phyloP scores from a whole-genome alignment of 2,888 invertebrate species.

The Synergus laeviventris region DNA sequence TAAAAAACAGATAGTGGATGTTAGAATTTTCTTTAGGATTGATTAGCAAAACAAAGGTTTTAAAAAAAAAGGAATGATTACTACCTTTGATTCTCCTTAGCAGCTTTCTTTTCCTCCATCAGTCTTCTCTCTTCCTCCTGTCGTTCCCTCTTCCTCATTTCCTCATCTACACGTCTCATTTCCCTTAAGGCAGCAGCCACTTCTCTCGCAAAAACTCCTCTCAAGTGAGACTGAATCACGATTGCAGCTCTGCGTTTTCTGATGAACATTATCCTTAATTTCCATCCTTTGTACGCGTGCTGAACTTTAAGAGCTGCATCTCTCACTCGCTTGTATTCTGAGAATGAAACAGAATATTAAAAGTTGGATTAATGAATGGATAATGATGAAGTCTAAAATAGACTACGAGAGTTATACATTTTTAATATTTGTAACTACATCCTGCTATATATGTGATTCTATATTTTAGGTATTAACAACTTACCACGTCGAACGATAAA shows the following conservation, averaged over 20 bases:
- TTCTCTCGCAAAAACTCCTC: slow-evolving; percentile 94
- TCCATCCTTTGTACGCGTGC: slow-evolving; percentile 91
- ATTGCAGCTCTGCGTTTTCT: slow-evolving; percentile 89
- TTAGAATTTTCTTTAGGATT: not conserved
- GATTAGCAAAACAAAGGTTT: slow-evolving; percentile 19
- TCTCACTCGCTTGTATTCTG: slow-evolving; percentile 82
- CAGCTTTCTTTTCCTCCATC: slow-evolving; percentile 78
- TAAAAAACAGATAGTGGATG: slow-evolving; percentile 47
- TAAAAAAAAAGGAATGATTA: slow-evolving; percentile 47
- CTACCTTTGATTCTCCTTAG: slow-evolving; percentile 83
- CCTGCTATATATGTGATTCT: too few species aligned
- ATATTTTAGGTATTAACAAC: slow-evolving; percentile 34
- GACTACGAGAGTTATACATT: not conserved
- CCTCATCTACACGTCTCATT: slow-evolving; percentile 91
- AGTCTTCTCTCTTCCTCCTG: slow-evolving; percentile 84
- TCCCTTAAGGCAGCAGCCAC: slow-evolving; percentile 91
- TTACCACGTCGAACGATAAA: slow-evolving; percentile 80
- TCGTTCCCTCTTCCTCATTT: slow-evolving; percentile 88
- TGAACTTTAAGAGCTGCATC: slow-evolving; percentile 86
- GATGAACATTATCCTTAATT: slow-evolving; percentile 87
- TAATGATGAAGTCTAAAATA: slow-evolving; percentile 5
- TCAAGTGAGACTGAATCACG: slow-evolving; percentile 89
- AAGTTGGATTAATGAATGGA: slow-evolving; percentile 32
- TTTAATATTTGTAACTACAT: not conserved
- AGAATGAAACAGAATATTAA: slow-evolving; percentile 41